A percentile compares a stretch with the other conserved stretches of the same genome.
These are phyloP conservation scores for Microtus richardsoni DNA, from an alignment of 2,113 vertebrate species.

Conservation along the genomic window DNA sequence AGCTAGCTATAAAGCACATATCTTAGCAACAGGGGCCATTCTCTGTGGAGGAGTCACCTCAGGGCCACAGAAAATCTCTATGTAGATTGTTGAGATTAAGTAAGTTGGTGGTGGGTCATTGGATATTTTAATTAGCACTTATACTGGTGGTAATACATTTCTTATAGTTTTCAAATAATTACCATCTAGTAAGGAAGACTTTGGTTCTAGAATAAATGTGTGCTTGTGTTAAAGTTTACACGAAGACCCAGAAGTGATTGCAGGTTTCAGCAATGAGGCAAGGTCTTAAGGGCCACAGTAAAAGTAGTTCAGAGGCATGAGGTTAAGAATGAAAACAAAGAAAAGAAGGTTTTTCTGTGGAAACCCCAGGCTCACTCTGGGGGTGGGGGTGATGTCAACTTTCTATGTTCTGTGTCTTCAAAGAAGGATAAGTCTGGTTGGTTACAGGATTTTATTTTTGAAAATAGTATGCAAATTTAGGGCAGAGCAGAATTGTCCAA, in stretches of 20 bases:
- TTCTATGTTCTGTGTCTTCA: background rate
- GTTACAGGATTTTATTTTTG: background rate
- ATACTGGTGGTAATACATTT: background rate
- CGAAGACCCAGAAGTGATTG: background rate
- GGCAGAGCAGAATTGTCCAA: slow-evolving; percentile 17
- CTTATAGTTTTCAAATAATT: slow-evolving; percentile 19
- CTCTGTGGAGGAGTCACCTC: background rate
- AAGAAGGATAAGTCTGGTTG: background rate
- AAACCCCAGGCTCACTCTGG: background rate
- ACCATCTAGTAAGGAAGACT: background rate
- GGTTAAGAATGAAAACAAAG: background rate
- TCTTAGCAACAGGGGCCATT: background rate
- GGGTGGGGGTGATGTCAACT: background rate
- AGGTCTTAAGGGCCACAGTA: background rate
- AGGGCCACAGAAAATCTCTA: background rate
- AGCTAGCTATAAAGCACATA: too few relatives aligned
- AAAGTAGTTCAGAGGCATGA: background rate
- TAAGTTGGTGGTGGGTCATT: background rate
- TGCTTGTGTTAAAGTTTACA: background rate
- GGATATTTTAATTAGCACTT: slow-evolving; percentile 28
- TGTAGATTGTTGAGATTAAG: background rate
- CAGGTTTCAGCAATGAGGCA: background rate
- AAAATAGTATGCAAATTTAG: background rate
- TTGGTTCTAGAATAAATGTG: slow-evolving; percentile 23
- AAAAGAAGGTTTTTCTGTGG: background rate